Evolutionary conservation across 2,113 vertebrate species (phyloP), one percentile per base, ranked within the genome.

Genomic region (Prunella fulvescens): DNA sequence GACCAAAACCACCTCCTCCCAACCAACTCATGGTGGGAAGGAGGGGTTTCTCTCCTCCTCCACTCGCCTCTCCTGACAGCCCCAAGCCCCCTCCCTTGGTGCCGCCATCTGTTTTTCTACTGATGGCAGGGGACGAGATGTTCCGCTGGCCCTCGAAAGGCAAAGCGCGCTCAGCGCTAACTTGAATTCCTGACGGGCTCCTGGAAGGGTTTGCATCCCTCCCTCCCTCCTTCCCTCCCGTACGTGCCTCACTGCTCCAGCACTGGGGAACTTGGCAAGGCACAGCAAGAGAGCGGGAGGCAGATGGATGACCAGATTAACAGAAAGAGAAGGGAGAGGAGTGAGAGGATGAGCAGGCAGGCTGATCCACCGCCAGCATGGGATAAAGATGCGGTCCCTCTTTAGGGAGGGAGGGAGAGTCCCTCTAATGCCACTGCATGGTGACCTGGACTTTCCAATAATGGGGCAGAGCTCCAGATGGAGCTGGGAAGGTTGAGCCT

Each of bases 91-190:
- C 80, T 91, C 50, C 70, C 29, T 45, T 23, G 17, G 44, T 69
- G 48, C 86, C 45, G 66, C 97, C 97, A 97, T 97, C 97, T 98
- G 97, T 94, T 98, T 98, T 98, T 95, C 92, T 97, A 88, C 95
- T 97, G 94, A 97, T 96, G 97, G 96, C 96, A 96, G 90, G 66
- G 94, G 94, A 97, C 81, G 85, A 97, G 97, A 96, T 97, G 94
- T 97, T 97, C 95, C 67, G 6, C 81, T 95, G 96, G 97, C 97
- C 72, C 61, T 65, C 1, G 6, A 35, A 44, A 61, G 58, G 80
- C 28, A 3, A 90, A 96, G 94, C 2, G 11, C 13, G 10, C 90
- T 97, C 65, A 0, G 78, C 1, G 5, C 94, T 96, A 95, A 93
- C 91, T 87, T 8, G 69, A 94, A 93, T 96, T 91, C 96, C 96